phyloP scores from a whole-genome alignment of 2,797 vertebrate species.

The Bucorvus abyssinicus region DNA sequence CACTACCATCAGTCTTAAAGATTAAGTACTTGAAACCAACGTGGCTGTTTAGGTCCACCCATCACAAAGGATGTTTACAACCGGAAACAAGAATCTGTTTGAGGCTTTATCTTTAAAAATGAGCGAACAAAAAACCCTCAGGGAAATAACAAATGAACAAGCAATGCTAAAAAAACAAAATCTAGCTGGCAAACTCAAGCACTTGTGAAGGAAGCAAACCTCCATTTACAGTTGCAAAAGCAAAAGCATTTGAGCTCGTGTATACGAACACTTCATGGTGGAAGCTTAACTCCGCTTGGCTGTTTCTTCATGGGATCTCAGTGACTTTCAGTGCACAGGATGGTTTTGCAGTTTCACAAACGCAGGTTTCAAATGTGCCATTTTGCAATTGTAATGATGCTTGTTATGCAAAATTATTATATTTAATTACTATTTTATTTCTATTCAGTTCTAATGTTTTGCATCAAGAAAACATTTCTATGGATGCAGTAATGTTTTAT shows the following conservation, averaged over 20 bases:
- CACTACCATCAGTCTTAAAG: background rate
- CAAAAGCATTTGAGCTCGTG: background rate
- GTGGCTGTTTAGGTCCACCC: rapidly evolving
- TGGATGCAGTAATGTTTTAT: conserved; percentile 13
- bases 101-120: background rate
- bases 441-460: conserved; percentile 22
- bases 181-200: background rate
- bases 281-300: background rate
- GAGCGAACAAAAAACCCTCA: background rate
- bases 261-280: background rate
- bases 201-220: background rate
- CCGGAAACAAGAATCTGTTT: background rate
- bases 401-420: conserved; percentile 33
- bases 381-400: background rate
- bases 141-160: background rate
- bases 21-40: rapidly evolving
- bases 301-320: background rate
- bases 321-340: background rate
- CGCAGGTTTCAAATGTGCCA: background rate
- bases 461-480: conserved; percentile 10
- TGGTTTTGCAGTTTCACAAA: background rate
- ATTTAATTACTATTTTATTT: conserved; percentile 49
- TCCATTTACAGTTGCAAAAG: background rate
- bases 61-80: background rate
- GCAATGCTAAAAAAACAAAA: background rate